Evolutionary conservation across 53 echinoderm and acorn worm species (phyloP), one percentile per base, ranked within the genome.

Genomic region (Holothuria leucospilota): DNA sequence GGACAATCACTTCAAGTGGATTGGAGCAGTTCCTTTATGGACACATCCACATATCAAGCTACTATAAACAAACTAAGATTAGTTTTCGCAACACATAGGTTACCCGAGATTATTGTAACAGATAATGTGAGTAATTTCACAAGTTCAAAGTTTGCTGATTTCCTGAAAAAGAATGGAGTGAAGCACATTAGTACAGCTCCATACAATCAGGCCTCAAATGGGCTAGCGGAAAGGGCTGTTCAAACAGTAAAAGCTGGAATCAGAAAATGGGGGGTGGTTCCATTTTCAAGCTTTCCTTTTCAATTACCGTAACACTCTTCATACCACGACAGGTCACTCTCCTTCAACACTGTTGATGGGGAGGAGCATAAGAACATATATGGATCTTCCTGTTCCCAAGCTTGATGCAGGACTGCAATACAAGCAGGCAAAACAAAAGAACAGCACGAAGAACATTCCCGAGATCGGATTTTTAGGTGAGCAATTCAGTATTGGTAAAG

Each of bases 1-100:
- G n/a, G 92, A 92, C 30, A 42, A 67, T 16, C 85, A 92, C 52
- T 92, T 88, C 0, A 92, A 85, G 25, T 88, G 84, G 84, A 75
- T 87, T 8, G 87, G 87, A 51, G 87, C 49, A 11, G 42, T 87
- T 9, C 85, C 84, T 13, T 68, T n/a, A 34, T 91, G 78, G 83
- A 82, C 41, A 86, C 86, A 2, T 86, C 61, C 28, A 90, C 87
- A 38, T 29, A 82, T 25, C 28, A 70, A 62, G 51, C 72, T 6
- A 82, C 82, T 6, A 62, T 81, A 29, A 0, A 53, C 9, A 71
- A 26, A 25, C 29, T 87, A 46, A 75, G 78, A 16, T 46, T 6
- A n/a, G 2, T 89, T 29, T 90, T 90, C 38, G 86, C 85, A 7
- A 85, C 69, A 12, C 73, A 59, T 51, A 86, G 90, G 13, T 23